Evolutionary conservation across 2,888 invertebrate genomes (phyloP), one percentile per base, ranked within the genome.

Genomic region (Salticus scenicus): DNA sequence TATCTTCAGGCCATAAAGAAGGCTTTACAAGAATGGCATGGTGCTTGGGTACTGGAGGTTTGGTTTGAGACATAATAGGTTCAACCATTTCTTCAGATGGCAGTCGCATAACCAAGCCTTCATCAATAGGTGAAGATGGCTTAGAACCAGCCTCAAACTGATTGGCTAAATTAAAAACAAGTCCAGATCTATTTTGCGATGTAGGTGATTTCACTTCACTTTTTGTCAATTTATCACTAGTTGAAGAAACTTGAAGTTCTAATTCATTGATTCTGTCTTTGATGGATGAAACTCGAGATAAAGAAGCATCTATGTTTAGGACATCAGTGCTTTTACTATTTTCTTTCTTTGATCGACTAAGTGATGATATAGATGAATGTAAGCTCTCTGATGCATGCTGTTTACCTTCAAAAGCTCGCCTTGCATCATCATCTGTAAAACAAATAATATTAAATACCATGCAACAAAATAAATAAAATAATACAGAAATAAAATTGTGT

Each of bases 211-310:
- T 86, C 31, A 85, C 20, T 51, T 87, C 87, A 37, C 33, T 72
- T 73, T 88, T 87, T n/a, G 20, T 42, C 27, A 51, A 33, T 28
- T 83, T 81, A 73, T 78, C 82, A 33, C 83, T 64, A 1, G 76
- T 47, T 17, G 77, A 74, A 28, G 75, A 51, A 7, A 83, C 88
- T 28, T 89, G 89, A 4, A 82, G 92, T 91, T 96, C 95, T 89
- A 96, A 93, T 90, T 95, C 95, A 90, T 93, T 94, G 57, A 96
- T 94, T 89, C 95, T 93, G 89, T 94, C 94, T 89, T 94, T 94
- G 78, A 95, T 95, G 30, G 94, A 94, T 30, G 93, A 92, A 69
- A 92, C 92, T 1, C 88, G 90, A 1, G 81, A 77, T 0, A 89
- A 69, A 66, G 79, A 37, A 17, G 33, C 10, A 64, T 64, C 71